Conservation (phyloP, 2,888 invertebrate genomes). For the Octodonta nipae region DNA sequence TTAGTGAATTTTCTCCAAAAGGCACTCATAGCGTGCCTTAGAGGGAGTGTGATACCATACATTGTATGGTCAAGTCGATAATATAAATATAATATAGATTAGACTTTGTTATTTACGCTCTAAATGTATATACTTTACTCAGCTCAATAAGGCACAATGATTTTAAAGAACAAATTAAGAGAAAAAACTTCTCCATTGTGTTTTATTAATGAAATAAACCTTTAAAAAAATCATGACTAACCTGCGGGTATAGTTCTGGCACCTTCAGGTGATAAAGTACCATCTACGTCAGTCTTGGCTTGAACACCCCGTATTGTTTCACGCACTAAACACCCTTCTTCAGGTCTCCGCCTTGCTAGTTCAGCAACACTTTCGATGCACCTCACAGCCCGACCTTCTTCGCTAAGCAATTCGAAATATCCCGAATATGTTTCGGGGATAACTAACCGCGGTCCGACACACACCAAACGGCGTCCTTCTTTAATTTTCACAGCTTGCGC, state of each 20-base stretch:
- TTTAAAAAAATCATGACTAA: slow-evolving; percentile 29
- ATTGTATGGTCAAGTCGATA: too few relatives aligned
- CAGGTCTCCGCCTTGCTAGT: slow-evolving; percentile 59
- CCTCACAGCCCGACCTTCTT: slow-evolving; percentile 81
- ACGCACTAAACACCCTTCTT: slow-evolving; percentile 64
- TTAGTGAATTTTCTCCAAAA: too few relatives aligned
- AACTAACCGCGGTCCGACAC: slow-evolving; percentile 68
- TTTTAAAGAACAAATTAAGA: too few relatives aligned
- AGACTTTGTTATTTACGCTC: too few relatives aligned
- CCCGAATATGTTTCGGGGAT: slow-evolving; percentile 85
- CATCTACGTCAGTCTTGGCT: slow-evolving; percentile 45
- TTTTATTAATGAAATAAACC: neutral
- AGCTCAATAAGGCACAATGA: too few relatives aligned
- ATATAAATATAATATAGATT: too few relatives aligned
- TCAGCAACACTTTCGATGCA: slow-evolving; percentile 82
- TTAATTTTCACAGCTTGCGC: slow-evolving; percentile 83
- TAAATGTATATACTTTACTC: too few relatives aligned
- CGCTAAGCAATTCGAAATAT: slow-evolving; percentile 85
- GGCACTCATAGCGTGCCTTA: too few relatives aligned
- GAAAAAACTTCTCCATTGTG: neutral
- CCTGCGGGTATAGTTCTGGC: slow-evolving; percentile 63
- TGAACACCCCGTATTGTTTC: slow-evolving; percentile 61
- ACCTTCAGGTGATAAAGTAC: slow-evolving; percentile 51
- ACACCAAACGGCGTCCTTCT: slow-evolving; percentile 69
- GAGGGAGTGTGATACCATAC: too few relatives aligned